Evolutionary conservation across 2,797 vertebrate genomes (phyloP), one percentile per base, ranked within the genome.

Genomic region (Sebastes miniatus): DNA sequence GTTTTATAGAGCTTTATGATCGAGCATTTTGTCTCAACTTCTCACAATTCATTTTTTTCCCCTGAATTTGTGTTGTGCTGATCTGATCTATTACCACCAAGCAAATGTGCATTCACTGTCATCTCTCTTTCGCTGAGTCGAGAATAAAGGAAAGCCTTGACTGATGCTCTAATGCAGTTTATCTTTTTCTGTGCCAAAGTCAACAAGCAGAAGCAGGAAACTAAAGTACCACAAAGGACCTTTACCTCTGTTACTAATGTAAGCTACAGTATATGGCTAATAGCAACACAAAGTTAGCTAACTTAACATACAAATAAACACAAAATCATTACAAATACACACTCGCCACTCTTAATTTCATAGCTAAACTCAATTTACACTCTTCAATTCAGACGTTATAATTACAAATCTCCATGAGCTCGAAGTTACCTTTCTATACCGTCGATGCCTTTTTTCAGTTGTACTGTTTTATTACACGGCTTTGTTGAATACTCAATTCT

Each of bases 1-100:
- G 43, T 47, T 47, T 47, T 47, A 47, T 47, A 18, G 43, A 52
- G 50, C 18, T 57, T 25, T 36, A 0, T 32, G 66, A 54, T 16
- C 5, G 0, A 54, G 56, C 11, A n/a, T 58, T 59, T 25, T 31
- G 10, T n/a, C 61, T 65, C 1, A 9, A 39, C 62, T 16, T 25
- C 31, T 63, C 59, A 0, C 0, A 62, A 4, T 16, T 34, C 7
- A 0, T 0, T 18, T 47, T 22, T 32, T 36, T 3, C 11, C 43
- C 9, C 39, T 25, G 27, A 72, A 31, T 29, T 16, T 50, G 32
- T 25, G 32, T 54, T 32, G 2, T 24, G 31, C 1, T 57, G 13
- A 3, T 59, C 3, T 16, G 39, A 24, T 52, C 39, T 31, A 59
- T 50, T 72, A 31, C 2, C 27, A 12, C 4, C 2, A 63, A 36